Evolutionary conservation across 2,113 vertebrate species (phyloP).

Genomic region (Tachycineta bicolor): DNA sequence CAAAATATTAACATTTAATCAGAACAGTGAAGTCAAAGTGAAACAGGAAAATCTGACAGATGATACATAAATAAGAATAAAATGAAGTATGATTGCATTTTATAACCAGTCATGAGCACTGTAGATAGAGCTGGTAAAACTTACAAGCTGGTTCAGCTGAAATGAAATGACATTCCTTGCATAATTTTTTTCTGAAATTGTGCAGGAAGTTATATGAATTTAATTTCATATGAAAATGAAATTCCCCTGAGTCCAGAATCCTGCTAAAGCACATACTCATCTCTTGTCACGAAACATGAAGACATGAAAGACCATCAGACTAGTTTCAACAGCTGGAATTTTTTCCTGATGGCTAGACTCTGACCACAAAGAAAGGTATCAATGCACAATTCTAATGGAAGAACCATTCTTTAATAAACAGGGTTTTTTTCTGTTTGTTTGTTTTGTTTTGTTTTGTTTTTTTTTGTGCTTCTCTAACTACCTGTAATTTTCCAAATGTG

Average conservation of each 20-base stretch:
- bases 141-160: not conserved
- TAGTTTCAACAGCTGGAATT: not conserved
- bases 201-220: not conserved
- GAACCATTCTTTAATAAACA: not conserved
- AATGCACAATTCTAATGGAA: not conserved
- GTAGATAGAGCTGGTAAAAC: not conserved
- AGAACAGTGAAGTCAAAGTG: not conserved
- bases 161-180: not conserved
- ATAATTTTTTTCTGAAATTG: not conserved
- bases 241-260: not conserved
- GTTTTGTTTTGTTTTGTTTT: no score
- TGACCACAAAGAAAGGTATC: not conserved
- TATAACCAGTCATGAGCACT: not conserved
- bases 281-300: not conserved
- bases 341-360: not conserved
- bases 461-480: not conserved
- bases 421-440: no score
- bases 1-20: slow-evolving; percentile 20
- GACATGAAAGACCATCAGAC: not conserved
- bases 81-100: not conserved
- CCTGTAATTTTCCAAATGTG: not conserved
- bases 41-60: not conserved
- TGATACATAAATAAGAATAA: not conserved
- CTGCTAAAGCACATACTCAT: not conserved
- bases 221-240: not conserved